These are phyloP conservation scores for Phymatocera aterrima DNA, from an alignment of 2,888 invertebrate genomes.

Conservation along the genomic window DNA sequence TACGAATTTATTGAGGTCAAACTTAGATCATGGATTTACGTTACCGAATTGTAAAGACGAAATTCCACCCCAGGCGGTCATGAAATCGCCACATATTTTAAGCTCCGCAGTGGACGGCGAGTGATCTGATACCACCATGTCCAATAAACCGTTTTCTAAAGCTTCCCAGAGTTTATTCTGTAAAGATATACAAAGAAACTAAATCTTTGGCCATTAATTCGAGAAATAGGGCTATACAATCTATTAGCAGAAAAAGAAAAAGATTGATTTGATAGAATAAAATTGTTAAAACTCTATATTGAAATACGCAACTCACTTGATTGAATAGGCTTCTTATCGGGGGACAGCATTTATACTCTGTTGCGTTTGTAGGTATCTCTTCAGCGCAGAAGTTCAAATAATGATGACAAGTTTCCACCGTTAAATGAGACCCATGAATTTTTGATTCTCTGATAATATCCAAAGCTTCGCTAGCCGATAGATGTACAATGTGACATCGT, in stretches of 20 bases:
- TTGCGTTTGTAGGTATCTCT: conserved; percentile 79
- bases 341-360: conserved; percentile 85
- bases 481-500: conserved; percentile 82
- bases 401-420: conserved; percentile 86
- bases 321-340: conserved; percentile 82
- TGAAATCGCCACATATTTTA: conserved; percentile 78
- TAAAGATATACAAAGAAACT: conserved; percentile 40
- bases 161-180: conserved; percentile 82
- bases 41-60: conserved; percentile 84
- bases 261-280: too few species aligned
- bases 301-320: conserved; percentile 72
- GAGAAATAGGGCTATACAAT: not conserved
- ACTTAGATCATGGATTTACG: not conserved
- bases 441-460: conserved; percentile 78
- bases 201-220: not conserved
- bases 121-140: conserved; percentile 73
- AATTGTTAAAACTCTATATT: conserved; percentile 1
- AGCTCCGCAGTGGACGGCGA: conserved; percentile 65
- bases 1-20: not conserved
- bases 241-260: not conserved
- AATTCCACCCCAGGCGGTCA: conserved; percentile 86
- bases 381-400: conserved; percentile 82
- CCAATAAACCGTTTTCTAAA: conserved; percentile 77
- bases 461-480: conserved; percentile 80
- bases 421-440: conserved; percentile 77